phyloP scores from a whole-genome alignment of 2,888 invertebrate species.

The Diarsia dahlii region DNA sequence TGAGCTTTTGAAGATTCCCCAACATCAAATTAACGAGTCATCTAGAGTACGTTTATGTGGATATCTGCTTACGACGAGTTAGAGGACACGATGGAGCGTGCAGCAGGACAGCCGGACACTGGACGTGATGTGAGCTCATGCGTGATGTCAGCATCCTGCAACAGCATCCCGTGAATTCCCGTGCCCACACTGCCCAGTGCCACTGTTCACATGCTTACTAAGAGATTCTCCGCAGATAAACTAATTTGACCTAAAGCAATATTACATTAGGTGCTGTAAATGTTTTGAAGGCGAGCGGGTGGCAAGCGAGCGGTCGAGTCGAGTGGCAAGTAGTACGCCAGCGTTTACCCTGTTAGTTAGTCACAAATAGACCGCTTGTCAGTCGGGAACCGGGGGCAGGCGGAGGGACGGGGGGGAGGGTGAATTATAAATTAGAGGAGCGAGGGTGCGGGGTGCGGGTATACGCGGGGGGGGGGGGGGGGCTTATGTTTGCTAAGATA shows the following conservation, averaged over 20 bases:
- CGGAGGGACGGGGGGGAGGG: background rate
- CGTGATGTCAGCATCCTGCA: background rate
- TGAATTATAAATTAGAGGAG: slow-evolving; percentile 63
- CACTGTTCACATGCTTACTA: background rate
- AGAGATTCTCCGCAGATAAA: slow-evolving; percentile 8
- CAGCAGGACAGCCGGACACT: too few species aligned
- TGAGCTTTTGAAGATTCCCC: background rate
- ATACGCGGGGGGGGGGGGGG: background rate
- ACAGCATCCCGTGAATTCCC: too few species aligned
- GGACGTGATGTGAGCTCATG: background rate
- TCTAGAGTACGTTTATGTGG: background rate
- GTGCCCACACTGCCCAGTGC: background rate
- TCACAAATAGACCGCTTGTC: slow-evolving; percentile 57
- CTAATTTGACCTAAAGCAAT: slow-evolving; percentile 43
- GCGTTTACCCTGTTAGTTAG: slow-evolving; percentile 52
- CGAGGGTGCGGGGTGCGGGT: slow-evolving; percentile 12
- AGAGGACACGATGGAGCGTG: too few species aligned
- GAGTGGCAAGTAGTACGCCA: slow-evolving; percentile 38
- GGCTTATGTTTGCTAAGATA: slow-evolving; percentile 62
- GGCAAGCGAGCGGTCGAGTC: slow-evolving; percentile 18
- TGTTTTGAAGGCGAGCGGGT: slow-evolving; percentile 14
- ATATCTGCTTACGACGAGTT: too few species aligned
- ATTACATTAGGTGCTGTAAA: slow-evolving; percentile 41
- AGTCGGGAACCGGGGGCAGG: background rate
- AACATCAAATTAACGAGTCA: background rate